Percentiles rank a stretch among this genome's conserved stretches.
phyloP scores from a whole-genome alignment of 2,797 vertebrate genomes.

The Pipistrellus pipistrellus region DNA sequence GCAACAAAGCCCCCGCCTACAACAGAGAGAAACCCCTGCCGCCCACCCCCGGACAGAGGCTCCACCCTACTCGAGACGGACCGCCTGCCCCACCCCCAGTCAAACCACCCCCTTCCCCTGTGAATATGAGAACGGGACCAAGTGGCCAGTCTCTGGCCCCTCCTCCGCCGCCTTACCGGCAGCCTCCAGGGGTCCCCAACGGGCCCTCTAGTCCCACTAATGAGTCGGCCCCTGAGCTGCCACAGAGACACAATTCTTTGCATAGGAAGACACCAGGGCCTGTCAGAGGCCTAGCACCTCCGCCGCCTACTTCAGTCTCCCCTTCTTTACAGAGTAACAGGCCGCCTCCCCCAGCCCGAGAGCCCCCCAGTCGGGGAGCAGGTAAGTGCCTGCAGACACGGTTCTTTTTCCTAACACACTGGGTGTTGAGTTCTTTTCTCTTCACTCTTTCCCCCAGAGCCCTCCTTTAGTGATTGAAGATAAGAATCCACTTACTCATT shows the following conservation, averaged over 20 bases:
- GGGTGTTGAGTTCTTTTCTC: background rate
- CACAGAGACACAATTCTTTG: slow-evolving; percentile 97
- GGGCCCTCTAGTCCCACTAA: slow-evolving; percentile 91
- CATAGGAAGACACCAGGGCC: slow-evolving; percentile 92
- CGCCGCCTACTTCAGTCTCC: slow-evolving; percentile 91
- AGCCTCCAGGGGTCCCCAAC: slow-evolving; percentile 91
- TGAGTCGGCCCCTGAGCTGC: slow-evolving; percentile 93
- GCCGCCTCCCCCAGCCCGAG: slow-evolving; percentile 95
- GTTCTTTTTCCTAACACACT: background rate
- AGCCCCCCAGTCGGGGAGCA: slow-evolving; percentile 94
- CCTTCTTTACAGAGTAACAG: slow-evolving; percentile 90
- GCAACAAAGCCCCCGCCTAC: slow-evolving; percentile 87
- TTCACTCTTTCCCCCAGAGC: background rate
- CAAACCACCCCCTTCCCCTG: slow-evolving; percentile 91
- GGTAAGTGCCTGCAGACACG: slow-evolving; percentile 89
- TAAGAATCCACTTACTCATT: background rate
- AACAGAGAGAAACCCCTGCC: slow-evolving; percentile 95
- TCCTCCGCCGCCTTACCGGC: slow-evolving; percentile 94
- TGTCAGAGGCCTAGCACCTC: slow-evolving; percentile 88
- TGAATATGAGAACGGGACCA: slow-evolving; percentile 86
- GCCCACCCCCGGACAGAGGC: slow-evolving; percentile 92
- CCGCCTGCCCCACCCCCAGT: slow-evolving; percentile 87
- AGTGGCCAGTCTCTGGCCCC: slow-evolving; percentile 91
- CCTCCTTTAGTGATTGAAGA: background rate
- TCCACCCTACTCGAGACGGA: slow-evolving; percentile 84